A percentile compares a stretch with the other conserved stretches of the same genome.
phyloP scores from a whole-genome alignment of 1,140 invertebrate species.

The Heliconius nattereri region DNA sequence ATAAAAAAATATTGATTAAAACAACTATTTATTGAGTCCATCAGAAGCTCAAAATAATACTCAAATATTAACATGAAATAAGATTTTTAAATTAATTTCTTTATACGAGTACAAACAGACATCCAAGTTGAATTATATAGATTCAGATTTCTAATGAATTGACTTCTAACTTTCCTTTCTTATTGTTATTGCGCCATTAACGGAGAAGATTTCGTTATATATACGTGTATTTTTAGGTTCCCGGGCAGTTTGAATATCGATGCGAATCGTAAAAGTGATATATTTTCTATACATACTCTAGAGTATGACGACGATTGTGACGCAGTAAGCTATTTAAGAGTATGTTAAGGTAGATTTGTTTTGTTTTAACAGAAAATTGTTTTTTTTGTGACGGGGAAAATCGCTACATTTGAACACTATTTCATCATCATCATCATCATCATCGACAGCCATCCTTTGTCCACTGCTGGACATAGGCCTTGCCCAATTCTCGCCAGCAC shows the following conservation, averaged over 20 bases:
- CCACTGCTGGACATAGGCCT: no score
- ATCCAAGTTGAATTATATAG: background rate
- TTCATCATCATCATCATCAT: no score
- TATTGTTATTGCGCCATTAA: slow-evolving; percentile 1
- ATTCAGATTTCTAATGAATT: slow-evolving; percentile 2
- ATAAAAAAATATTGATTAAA: no score
- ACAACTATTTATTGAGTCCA: background rate
- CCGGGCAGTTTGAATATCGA: slow-evolving; percentile 6
- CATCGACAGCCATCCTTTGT: no score
- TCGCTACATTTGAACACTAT: background rate
- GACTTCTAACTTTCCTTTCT: background rate
- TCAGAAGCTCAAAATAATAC: no score
- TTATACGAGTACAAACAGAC: background rate
- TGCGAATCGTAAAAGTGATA: slow-evolving; percentile 1
- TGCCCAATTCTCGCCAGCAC: no score
- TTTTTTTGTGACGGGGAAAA: no score
- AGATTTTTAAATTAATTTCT: background rate
- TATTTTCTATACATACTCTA: background rate
- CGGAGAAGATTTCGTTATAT: background rate
- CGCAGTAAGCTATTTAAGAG: background rate
- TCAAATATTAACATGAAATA: background rate
- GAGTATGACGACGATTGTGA: background rate
- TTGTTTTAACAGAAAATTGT: no score
- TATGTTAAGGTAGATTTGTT: background rate
- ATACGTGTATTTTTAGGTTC: background rate